Evolutionary conservation across 35 echinoderm and acorn worm genomes (phyloP).

Genomic region (Acanthaster planci): DNA sequence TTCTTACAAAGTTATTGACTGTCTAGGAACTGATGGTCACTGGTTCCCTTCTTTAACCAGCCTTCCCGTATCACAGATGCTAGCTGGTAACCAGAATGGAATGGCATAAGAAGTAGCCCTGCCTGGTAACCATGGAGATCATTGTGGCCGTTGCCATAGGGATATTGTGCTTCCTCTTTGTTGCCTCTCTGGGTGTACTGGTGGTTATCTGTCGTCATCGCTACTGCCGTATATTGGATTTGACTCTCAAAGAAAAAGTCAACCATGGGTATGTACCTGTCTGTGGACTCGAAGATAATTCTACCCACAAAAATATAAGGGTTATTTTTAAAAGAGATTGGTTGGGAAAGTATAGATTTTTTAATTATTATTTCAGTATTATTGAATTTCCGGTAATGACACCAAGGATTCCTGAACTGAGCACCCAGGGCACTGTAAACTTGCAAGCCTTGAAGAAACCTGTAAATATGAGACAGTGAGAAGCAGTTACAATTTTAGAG

Average conservation of each 20-base stretch:
- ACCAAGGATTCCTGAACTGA: too few relatives aligned
- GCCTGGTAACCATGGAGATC: conserved; percentile 55
- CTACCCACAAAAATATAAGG: background rate
- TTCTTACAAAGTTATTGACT: too few relatives aligned
- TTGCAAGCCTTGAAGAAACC: background rate
- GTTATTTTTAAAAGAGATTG: background rate
- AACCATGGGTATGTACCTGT: conserved; percentile 40
- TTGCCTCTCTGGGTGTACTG: conserved; percentile 69
- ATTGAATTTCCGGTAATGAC: background rate
- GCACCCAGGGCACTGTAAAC: background rate
- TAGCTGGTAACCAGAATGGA: too few relatives aligned
- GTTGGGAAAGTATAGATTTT: too few relatives aligned
- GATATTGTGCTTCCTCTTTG: conserved; percentile 82
- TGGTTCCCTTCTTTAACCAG: too few relatives aligned
- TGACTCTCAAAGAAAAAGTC: conserved; percentile 75
- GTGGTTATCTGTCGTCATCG: conserved; percentile 81
- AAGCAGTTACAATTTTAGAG: too few relatives aligned
- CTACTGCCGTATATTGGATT: conserved; percentile 84
- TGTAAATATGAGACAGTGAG: background rate
- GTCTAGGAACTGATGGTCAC: too few relatives aligned
- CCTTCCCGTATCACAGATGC: too few relatives aligned
- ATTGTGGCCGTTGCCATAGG: conserved; percentile 85
- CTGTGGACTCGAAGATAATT: background rate
- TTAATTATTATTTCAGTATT: too few relatives aligned
- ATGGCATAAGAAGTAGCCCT: background rate